phyloP scores from a whole-genome alignment of 2,113 vertebrate genomes.

The Thomomys bottae region DNA sequence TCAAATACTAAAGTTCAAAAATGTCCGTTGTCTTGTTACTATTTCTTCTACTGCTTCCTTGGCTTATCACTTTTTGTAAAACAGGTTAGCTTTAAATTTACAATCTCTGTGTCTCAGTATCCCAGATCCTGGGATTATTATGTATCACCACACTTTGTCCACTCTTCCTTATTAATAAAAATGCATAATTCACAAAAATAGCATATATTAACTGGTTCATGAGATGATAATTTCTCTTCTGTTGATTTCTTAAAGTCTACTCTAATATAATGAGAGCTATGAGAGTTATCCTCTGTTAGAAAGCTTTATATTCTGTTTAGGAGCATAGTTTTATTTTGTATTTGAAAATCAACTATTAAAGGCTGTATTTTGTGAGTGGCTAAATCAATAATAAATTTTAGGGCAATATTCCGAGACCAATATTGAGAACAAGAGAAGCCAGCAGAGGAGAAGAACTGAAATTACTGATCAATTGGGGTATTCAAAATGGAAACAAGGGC shows the following conservation, averaged over 20 bases:
- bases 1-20: neutral
- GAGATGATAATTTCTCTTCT: neutral
- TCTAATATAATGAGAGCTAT: neutral
- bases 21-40: neutral
- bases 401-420: neutral
- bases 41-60: neutral
- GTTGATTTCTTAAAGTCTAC: neutral
- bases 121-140: neutral
- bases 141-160: neutral
- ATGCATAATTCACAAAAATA: neutral
- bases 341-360: neutral
- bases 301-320: neutral
- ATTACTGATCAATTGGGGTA: neutral
- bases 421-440: neutral
- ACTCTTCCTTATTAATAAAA: conserved; percentile 45
- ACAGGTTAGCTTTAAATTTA: neutral
- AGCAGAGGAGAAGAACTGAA: neutral
- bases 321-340: neutral
- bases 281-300: neutral
- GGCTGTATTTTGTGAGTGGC: neutral
- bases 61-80: neutral
- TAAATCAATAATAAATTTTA: neutral
- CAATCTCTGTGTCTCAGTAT: neutral
- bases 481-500: neutral
- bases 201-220: too few species aligned